These are phyloP conservation scores for Desmodus rotundus DNA, from an alignment of 2,113 vertebrate species.

Conservation along the genomic window DNA sequence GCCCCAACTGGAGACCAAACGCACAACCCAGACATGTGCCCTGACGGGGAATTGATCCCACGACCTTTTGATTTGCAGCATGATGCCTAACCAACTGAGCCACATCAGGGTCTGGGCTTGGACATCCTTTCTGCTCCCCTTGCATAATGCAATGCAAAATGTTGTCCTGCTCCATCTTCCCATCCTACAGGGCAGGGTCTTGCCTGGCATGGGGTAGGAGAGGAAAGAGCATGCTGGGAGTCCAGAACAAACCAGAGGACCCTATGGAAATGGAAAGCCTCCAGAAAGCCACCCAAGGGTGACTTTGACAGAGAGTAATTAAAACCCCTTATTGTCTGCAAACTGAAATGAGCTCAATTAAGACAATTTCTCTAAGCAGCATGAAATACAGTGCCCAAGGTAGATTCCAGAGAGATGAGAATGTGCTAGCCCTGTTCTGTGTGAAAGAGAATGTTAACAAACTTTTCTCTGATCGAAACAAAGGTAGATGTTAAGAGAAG, in stretches of 20 bases:
- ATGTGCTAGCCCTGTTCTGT: not conserved
- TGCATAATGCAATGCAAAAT: not conserved
- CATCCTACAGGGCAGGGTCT: accelerated
- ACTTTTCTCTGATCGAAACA: not conserved
- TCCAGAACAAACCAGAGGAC: not conserved
- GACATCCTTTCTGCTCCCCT: not conserved
- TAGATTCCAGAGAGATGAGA: not conserved
- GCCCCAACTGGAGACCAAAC: too few relatives aligned
- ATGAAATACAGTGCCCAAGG: not conserved
- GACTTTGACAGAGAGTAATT: not conserved
- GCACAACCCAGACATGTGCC: too few relatives aligned
- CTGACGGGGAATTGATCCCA: too few relatives aligned
- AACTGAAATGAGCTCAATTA: not conserved
- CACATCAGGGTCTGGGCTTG: too few relatives aligned
- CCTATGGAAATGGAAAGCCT: not conserved
- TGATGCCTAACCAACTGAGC: too few relatives aligned
- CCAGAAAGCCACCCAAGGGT: not conserved
- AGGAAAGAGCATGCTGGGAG: not conserved
- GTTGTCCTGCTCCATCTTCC: not conserved
- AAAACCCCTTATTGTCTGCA: not conserved
- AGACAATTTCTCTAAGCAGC: not conserved
- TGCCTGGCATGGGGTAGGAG: not conserved
- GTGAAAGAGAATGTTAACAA: not conserved
- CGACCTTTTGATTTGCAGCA: too few relatives aligned
- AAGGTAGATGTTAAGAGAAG: not conserved